Evolutionary conservation across 2,113 vertebrate genomes (phyloP), one percentile per base, ranked within the genome.

Genomic region (Ornithorhynchus anatinus): DNA sequence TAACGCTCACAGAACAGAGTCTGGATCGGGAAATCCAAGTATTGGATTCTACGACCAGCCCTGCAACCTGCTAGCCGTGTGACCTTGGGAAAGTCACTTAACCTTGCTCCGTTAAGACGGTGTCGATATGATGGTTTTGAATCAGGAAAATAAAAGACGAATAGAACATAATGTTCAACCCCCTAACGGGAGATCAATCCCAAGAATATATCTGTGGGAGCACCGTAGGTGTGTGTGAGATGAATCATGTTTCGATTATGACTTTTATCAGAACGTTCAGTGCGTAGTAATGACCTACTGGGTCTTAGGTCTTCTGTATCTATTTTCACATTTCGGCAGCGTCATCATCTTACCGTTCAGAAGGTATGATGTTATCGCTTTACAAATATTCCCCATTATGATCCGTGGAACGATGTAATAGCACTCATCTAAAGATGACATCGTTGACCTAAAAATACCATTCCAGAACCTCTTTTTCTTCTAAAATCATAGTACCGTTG

Each of bases 271-370:
- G 33, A 66, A 72, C 69, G 13, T 59, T 64, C 65, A 66, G 62
- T 52, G 59, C 66, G 69, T 82, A 81, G 69, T 75, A 65, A 80
- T 75, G 12, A 62, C 29, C 42, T 61, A 36, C n/a, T 35, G 53
- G 39, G 72, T 59, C n/a, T n/a, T n/a, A n/a, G n/a, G 35, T 37
- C 33, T 45, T n/a, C n/a, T n/a, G 50, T 79, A 75, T 81, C 75
- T 69, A 66, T 84, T 66, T 81, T 77, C 37, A 62, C 72, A 62
- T 59, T 62, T 23, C 51, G 69, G 71, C 74, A 14, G 68, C 66
- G 66, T 79, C 53, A 58, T 15, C 29, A 51, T 45, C 22, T 75
- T 40, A 43, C 29, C 42, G 62, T 69, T 77, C 44, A 8, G 68
- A 69, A 51, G 31, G 8, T 56, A 20, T 10, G 66, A 81, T 73